These are phyloP conservation scores for Synanthedon myopaeformis DNA, from an alignment of 2,888 invertebrate species.

Conservation along the genomic window DNA sequence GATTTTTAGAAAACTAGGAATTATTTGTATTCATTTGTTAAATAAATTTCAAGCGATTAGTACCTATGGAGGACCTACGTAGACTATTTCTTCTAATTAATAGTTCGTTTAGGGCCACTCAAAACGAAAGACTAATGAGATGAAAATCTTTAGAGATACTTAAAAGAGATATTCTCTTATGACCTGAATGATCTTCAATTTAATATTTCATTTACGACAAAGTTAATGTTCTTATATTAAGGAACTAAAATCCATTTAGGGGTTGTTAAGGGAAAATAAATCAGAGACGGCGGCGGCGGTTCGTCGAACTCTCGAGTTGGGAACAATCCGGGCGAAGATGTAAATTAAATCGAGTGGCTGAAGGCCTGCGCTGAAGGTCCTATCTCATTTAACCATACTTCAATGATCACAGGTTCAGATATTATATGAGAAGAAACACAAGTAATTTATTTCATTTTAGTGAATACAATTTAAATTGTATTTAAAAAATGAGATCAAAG, in stretches of 20 bases:
- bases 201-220: conserved; percentile 10
- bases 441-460: no score
- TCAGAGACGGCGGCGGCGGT: conserved; percentile 45
- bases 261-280: conserved; percentile 56
- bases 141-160: not conserved
- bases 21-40: no score
- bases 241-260: conserved; percentile 54
- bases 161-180: conserved; percentile 18
- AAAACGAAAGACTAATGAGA: no score
- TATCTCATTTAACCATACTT: not conserved
- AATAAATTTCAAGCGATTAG: no score
- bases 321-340: conserved; percentile 58
- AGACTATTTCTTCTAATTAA: no score
- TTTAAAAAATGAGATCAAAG: no score
- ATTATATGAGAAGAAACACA: no score
- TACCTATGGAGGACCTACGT: no score
- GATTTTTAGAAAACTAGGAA: no score
- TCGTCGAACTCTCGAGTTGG: conserved; percentile 53
- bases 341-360: conserved; percentile 63
- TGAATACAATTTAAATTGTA: no score
- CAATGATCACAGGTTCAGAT: not conserved
- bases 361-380: conserved; percentile 1
- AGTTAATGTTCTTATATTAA: conserved; percentile 35
- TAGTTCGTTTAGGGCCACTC: no score
- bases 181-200: conserved; percentile 5